Evolutionary conservation across 2,113 vertebrate genomes (phyloP), one percentile per base, ranked within the genome.

Genomic region (Euleptes europaea): DNA sequence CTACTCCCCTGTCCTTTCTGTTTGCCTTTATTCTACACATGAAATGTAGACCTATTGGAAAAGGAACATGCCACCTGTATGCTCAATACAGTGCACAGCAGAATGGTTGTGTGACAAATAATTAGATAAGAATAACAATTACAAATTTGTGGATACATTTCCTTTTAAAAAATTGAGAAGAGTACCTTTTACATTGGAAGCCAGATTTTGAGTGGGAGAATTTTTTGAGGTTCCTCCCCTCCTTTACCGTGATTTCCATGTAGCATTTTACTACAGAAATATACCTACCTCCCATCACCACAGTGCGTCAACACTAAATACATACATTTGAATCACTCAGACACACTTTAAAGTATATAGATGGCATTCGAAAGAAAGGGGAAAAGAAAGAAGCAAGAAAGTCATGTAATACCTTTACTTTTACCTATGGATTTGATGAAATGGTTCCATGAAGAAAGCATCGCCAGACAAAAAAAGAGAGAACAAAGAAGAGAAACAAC

Each of bases 361-460:
- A 92, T 92, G 92, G 78, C 89, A 94, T 91, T 95, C 74, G 89
- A 89, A 93, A 91, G 38, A 63, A 73, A 73, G 38, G 44, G n/a
- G 42, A 35, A 40, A 74, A 7, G 31, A 47, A 71, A 38, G 40
- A 94, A 95, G 84, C 96, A 96, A 92, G 89, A 97, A 97, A 95
- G 95, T 93, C 92, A 93, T 96, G 88, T 95, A 95, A 96, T 99
- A 99, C 98, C 98, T 99, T 99, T 99, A 97, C 94, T 99, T 99
- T 98, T 98, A 99, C 98, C 98, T 99, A 99, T 97, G 94, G 94
- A 95, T 97, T 98, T 97, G 98, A 97, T 99, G 98, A 96, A 98
- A 99, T 99, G 98, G 95, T 96, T 98, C 98, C 98, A 98, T 98
- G 97, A 97, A 98, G 98, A 97, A 98, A 98, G 97, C 97, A 96